Conservation (phyloP, 2,797 vertebrate species). For the Heteromormyrus szaboi region DNA sequence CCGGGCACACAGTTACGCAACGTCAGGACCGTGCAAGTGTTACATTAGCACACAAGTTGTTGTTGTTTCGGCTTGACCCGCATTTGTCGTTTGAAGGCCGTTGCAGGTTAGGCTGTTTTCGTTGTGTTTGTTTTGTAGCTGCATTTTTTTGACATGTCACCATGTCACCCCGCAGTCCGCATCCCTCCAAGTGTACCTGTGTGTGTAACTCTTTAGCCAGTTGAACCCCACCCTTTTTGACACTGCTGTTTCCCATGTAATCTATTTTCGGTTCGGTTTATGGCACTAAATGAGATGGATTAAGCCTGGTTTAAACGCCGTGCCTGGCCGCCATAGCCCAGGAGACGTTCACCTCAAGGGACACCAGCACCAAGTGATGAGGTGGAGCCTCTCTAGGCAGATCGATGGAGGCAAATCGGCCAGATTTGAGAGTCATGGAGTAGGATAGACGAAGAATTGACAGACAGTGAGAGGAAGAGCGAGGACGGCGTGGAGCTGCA, state of each 20-base stretch:
- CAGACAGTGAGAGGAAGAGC: not conserved
- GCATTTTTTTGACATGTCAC: not conserved
- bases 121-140: constrained; percentile 8
- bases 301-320: constrained; percentile 59
- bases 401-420: not conserved
- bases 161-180: not conserved
- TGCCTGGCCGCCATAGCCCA: constrained; percentile 35
- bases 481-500: not conserved
- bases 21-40: not conserved
- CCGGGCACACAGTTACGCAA: not conserved
- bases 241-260: constrained; percentile 57
- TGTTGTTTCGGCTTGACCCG: not conserved
- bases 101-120: constrained; percentile 37
- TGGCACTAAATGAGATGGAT: constrained; percentile 62
- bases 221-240: constrained; percentile 55
- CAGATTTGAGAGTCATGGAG: not conserved
- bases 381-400: not conserved
- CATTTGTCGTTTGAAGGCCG: not conserved
- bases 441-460: not conserved
- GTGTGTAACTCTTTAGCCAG: constrained; percentile 31
- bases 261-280: constrained; percentile 64
- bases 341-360: constrained; percentile 8
- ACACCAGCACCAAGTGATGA: not conserved
- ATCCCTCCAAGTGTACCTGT: not conserved
- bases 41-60: not conserved